Evolutionary conservation across 2,888 invertebrate genomes (phyloP).

Genomic region (Pterobdella sp.): DNA sequence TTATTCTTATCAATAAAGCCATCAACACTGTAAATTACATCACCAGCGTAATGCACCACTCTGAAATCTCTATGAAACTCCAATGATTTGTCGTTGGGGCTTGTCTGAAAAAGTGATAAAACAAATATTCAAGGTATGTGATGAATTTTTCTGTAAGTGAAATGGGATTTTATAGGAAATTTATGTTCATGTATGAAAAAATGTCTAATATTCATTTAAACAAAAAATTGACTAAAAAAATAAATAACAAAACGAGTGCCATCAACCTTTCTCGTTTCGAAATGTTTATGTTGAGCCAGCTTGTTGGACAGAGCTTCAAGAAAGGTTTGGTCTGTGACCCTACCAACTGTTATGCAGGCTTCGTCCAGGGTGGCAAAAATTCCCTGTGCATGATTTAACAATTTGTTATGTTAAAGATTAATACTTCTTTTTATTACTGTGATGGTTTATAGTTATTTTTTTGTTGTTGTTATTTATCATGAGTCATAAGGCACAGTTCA

Average conservation of each 20-base stretch:
- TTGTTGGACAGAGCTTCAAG: constrained; percentile 87
- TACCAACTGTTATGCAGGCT: constrained; percentile 89
- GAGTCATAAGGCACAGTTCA: neutral
- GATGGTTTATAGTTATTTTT: neutral
- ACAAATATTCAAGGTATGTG: neutral
- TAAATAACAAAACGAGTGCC: neutral
- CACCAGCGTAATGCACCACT: constrained; percentile 85
- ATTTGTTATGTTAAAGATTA: neutral
- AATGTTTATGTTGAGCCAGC: constrained; percentile 75
- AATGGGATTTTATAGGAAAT: neutral
- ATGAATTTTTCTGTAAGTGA: neutral
- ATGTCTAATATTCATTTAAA: too few species aligned
- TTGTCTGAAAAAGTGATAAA: constrained; percentile 40
- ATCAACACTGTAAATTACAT: constrained; percentile 80
- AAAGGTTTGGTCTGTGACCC: constrained; percentile 73
- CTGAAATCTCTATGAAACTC: constrained; percentile 52
- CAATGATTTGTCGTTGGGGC: constrained; percentile 53
- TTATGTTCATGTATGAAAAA: neutral
- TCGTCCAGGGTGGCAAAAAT: constrained; percentile 87
- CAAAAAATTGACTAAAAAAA: neutral
- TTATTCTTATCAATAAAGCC: constrained; percentile 96
- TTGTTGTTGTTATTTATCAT: neutral
- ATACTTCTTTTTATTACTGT: neutral
- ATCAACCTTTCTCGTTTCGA: constrained; percentile 60
- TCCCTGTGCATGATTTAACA: constrained; percentile 56